Evolutionary conservation across 2,888 invertebrate species (phyloP).

Genomic region (Aphidoletes aphidimyza): DNA sequence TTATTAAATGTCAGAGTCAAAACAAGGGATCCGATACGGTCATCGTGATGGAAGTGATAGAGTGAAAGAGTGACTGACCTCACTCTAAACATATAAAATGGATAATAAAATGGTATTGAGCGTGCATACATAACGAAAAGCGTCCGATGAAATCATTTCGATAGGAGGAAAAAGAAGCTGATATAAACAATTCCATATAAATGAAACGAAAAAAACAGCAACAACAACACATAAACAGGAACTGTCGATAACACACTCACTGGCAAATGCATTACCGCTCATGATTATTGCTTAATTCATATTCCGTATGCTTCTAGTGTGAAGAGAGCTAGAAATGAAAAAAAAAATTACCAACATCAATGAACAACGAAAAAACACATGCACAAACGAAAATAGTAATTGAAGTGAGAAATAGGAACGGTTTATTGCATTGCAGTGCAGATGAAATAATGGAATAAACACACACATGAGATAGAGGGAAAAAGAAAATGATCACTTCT

Average conservation of each 20-base stretch:
- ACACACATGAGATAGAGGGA: background rate
- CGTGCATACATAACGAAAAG: background rate
- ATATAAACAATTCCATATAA: conserved; percentile 26
- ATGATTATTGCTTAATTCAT: conserved; percentile 17
- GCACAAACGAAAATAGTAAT: background rate
- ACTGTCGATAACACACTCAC: conserved; percentile 36
- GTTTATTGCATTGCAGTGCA: conserved; percentile 34
- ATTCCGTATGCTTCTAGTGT: background rate
- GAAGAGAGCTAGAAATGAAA: background rate
- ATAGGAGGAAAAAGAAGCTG: background rate
- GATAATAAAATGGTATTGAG: too few relatives aligned
- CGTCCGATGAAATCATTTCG: background rate
- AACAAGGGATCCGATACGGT: background rate
- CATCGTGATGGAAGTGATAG: background rate
- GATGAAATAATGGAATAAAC: conserved; percentile 1
- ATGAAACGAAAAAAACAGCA: too few relatives aligned
- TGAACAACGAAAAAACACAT: background rate
- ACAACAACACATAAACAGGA: conserved; percentile 54
- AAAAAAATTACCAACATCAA: background rate
- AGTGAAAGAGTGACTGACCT: conserved; percentile 14
- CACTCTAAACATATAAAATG: background rate
- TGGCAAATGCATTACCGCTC: background rate
- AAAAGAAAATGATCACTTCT: background rate
- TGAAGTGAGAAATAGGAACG: conserved; percentile 35
- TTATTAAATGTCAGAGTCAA: background rate